These are phyloP conservation scores for Mystacides longicornis DNA, from an alignment of 2,888 invertebrate genomes.

Conservation along the genomic window DNA sequence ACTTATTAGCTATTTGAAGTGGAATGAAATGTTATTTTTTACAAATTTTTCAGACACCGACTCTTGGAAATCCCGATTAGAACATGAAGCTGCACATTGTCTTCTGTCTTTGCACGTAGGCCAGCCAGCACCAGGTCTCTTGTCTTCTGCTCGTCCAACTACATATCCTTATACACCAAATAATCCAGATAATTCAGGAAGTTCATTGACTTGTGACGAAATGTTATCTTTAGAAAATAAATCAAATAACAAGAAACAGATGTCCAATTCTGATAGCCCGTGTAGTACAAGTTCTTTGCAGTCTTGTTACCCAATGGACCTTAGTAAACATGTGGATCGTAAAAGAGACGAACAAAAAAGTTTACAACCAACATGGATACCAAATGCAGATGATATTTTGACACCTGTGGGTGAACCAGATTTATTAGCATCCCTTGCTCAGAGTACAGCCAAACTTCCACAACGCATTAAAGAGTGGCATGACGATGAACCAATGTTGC, in stretches of 20 bases:
- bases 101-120: constrained; percentile 65
- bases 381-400: constrained; percentile 47
- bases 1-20: not conserved
- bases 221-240: constrained; percentile 27
- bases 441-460: constrained; percentile 55
- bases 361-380: constrained; percentile 26
- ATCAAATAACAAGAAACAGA: constrained; percentile 16
- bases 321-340: constrained; percentile 47
- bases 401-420: constrained; percentile 57
- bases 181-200: constrained; percentile 3
- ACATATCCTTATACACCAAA: constrained; percentile 59
- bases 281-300: constrained; percentile 1
- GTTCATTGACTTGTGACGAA: constrained; percentile 31
- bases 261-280: constrained; percentile 20
- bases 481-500: constrained; percentile 58
- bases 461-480: constrained; percentile 49
- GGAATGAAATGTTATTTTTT: constrained; percentile 5
- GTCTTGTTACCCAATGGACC: constrained; percentile 35
- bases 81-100: constrained; percentile 81
- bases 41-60: constrained; percentile 47
- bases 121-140: constrained; percentile 50
- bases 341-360: constrained; percentile 33
- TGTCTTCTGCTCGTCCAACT: constrained; percentile 55
- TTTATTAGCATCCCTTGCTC: constrained; percentile 54
- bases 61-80: constrained; percentile 62